Evolutionary conservation across 2,888 invertebrate genomes (phyloP).

Genomic region (Buathra laborator): DNA sequence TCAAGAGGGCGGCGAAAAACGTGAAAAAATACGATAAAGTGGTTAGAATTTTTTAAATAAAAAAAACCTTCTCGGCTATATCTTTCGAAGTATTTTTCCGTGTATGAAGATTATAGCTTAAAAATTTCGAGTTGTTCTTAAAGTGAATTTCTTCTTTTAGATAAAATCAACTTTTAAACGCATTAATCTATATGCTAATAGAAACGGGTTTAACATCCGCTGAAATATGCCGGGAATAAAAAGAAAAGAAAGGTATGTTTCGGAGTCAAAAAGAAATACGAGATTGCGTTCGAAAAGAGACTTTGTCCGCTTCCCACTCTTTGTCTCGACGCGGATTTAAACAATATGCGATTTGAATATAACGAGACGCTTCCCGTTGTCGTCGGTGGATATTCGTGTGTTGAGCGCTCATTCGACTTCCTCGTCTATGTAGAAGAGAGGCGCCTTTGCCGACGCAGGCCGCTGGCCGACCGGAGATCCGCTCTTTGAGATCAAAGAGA

Average conservation of each 20-base stretch:
- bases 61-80: too few relatives aligned
- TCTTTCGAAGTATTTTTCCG: too few relatives aligned
- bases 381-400: constrained; percentile 24
- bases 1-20: too few relatives aligned
- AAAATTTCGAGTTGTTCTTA: neutral
- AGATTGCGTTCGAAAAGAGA: constrained; percentile 14
- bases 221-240: constrained; percentile 13
- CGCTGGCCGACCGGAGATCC: constrained; percentile 49
- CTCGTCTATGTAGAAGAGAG: constrained; percentile 18
- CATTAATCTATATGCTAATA: constrained; percentile 37
- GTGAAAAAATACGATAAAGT: too few relatives aligned
- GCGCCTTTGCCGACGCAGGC: constrained; percentile 22
- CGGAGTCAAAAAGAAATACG: constrained; percentile 16
- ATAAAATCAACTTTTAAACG: neutral
- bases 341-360: constrained; percentile 67
- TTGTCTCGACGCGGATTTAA: constrained; percentile 38
- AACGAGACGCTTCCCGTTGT: constrained; percentile 57
- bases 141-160: neutral
- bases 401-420: constrained; percentile 3
- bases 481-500: constrained; percentile 64
- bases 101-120: neutral
- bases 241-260: constrained; percentile 2
- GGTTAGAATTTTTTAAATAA: too few relatives aligned
- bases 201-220: constrained; percentile 16
- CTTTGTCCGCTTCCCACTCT: constrained; percentile 14